Evolutionary conservation across 2,888 invertebrate genomes (phyloP).

Genomic region (Crepidodera aurea): DNA sequence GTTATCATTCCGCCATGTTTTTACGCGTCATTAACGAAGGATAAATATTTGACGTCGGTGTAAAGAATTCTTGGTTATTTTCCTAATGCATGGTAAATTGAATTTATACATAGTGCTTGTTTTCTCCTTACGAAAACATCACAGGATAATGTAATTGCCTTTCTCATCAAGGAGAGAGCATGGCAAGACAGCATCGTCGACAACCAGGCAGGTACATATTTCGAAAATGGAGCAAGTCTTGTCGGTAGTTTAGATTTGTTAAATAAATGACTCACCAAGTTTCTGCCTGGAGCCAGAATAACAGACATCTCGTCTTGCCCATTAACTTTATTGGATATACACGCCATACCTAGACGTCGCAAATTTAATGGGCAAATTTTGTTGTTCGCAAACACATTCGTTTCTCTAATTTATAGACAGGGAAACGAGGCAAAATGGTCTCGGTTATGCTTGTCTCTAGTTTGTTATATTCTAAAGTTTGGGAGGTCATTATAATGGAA

Average conservation of each 20-base stretch:
- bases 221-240: constrained; percentile 43
- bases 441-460: neutral
- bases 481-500: neutral
- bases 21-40: constrained; percentile 12
- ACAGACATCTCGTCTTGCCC: constrained; percentile 47
- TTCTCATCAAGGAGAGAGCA: constrained; percentile 51
- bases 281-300: constrained; percentile 38
- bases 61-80: constrained; percentile 17
- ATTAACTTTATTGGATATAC: constrained; percentile 53
- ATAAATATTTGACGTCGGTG: constrained; percentile 11
- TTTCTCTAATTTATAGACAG: constrained; percentile 28
- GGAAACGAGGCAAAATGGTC: constrained; percentile 14
- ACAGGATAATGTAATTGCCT: constrained; percentile 49
- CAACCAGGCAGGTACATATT: constrained; percentile 37
- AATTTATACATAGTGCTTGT: constrained; percentile 24
- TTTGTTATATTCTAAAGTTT: neutral
- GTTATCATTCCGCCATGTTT: neutral
- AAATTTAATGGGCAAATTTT: constrained; percentile 31
- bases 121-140: constrained; percentile 30
- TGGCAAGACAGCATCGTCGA: constrained; percentile 15
- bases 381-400: constrained; percentile 33
- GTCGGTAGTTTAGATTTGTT: constrained; percentile 34
- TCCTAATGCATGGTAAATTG: constrained; percentile 30
- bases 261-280: constrained; percentile 40
- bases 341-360: constrained; percentile 32